Conservation (phyloP, 2,113 vertebrate genomes). For the Ranitomeya variabilis region DNA sequence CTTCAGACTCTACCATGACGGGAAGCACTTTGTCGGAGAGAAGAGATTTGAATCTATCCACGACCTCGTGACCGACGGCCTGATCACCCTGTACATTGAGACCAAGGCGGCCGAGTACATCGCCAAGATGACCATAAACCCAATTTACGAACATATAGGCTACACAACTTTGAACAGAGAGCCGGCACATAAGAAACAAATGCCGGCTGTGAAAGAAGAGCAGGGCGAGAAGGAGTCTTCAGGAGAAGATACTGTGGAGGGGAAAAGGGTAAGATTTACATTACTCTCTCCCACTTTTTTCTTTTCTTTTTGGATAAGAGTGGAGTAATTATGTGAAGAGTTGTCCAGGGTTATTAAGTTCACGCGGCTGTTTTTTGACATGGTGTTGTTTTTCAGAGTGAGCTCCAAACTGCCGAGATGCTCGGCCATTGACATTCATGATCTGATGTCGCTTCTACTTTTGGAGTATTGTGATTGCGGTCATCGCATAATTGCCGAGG, state of each 20-base stretch:
- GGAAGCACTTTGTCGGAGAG: conserved; percentile 87
- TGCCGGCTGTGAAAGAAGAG: conserved; percentile 81
- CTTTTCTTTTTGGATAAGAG: background rate
- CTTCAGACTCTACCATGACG: conserved; percentile 87
- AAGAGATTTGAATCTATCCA: conserved; percentile 88
- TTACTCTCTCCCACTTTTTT: background rate
- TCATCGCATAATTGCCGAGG: background rate
- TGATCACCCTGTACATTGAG: conserved; percentile 89
- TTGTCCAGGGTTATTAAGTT: background rate
- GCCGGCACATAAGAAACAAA: conserved; percentile 87
- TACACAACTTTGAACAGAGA: conserved; percentile 94
- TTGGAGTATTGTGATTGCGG: background rate
- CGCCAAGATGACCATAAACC: conserved; percentile 89
- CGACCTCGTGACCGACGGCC: conserved; percentile 87
- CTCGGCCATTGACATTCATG: background rate
- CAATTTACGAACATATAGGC: conserved; percentile 89
- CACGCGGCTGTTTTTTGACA: background rate
- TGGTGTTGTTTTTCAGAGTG: background rate
- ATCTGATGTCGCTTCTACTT: conserved; percentile 1
- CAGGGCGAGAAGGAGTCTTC: conserved; percentile 79
- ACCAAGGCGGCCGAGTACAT: conserved; percentile 87
- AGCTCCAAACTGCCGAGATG: background rate
- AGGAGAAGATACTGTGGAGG: conserved; percentile 81
- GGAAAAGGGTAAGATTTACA: conserved; percentile 90
- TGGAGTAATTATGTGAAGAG: background rate